Base-by-base conservation (phyloP, 2,113 vertebrate species). In the Pseudorectes ferrugineus region DNA sequence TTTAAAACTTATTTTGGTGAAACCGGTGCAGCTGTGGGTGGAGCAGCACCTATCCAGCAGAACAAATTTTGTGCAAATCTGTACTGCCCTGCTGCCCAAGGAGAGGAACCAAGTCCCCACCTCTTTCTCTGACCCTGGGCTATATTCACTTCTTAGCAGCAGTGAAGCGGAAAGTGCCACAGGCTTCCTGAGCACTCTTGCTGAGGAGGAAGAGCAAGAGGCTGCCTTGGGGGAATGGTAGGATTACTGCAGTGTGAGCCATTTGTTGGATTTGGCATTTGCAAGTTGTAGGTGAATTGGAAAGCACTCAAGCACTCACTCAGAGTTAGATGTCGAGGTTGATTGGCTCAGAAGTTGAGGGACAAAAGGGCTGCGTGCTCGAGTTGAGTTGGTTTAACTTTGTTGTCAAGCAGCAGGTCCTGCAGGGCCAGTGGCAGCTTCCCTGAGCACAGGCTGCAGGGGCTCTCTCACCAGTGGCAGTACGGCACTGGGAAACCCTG, bases 331-430 rank as follows among this genome's bases (percentile, higher is more conserved):
- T 6, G 5, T 43, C 24, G 31, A 57, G 42, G 33, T 61, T 12
- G 10, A 14, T 5, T 26, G 29, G 55, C 68, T 91, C 40, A 28
- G 65, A 36, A 52, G 12, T 1, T 45, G 58, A 57, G 49, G n/a
- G 20, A 54, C 3, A 4, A 58, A 59, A 82, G 31, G 18, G 23
- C 76, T 31, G 6, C 1, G 0, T 63, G 48, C 62, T 55, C 0
- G 0, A 55, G 43, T 19, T 61, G 55, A 36, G 11, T 33, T 74
- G 63, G 29, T 49, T 89, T 66, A 8, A 11, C 45, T 81, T 62
- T 38, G 20, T 24, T 38, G 18, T 76, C 54, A 25, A 42, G 72
- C 35, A 86, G 42, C 63, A 55, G 57, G 26, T 74, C 45, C 73
- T 81, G 2, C 9, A 38, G 59, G 33, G 28, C 45, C 66, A 14